A percentile compares a stretch with the other conserved stretches of the same genome.
Evolutionary conservation across 2,113 vertebrate genomes (phyloP).

Genomic region (Spheniscus mendiculus): DNA sequence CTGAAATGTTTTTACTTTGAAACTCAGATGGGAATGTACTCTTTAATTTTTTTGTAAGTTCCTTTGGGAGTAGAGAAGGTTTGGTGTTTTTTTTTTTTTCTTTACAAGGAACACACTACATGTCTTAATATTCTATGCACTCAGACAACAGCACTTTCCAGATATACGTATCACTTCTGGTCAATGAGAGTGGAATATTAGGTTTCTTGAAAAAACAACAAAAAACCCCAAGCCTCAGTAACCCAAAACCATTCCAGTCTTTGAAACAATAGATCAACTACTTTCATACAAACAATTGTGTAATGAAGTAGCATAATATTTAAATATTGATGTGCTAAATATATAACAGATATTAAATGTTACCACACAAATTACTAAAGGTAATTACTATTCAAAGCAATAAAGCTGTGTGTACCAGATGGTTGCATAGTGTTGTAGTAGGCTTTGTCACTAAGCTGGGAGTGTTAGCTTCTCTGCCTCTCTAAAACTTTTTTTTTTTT

Average conservation of each 20-base stretch:
- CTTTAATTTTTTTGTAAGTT: background rate
- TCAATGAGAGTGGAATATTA: background rate
- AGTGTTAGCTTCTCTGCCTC: background rate
- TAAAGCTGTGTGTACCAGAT: background rate
- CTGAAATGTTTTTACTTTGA: background rate
- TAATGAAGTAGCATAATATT: background rate
- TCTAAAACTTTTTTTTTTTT: background rate
- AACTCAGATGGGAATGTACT: background rate
- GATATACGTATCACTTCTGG: background rate
- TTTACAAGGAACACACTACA: background rate
- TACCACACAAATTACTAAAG: background rate
- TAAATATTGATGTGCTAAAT: background rate
- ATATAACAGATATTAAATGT: background rate
- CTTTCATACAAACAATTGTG: background rate
- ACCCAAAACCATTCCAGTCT: background rate
- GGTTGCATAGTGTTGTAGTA: background rate
- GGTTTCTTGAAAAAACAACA: background rate
- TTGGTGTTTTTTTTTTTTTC: background rate
- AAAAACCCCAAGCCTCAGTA: background rate
- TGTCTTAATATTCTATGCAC: background rate
- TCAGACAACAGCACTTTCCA: background rate
- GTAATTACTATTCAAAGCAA: background rate
- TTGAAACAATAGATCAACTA: background rate
- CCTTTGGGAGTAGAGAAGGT: background rate
- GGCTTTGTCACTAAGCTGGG: background rate